Percentiles rank a stretch among this genome's conserved stretches.
These are phyloP conservation scores for Eupsilia transversa DNA, from an alignment of 2,888 invertebrate species.

Conservation along the genomic window DNA sequence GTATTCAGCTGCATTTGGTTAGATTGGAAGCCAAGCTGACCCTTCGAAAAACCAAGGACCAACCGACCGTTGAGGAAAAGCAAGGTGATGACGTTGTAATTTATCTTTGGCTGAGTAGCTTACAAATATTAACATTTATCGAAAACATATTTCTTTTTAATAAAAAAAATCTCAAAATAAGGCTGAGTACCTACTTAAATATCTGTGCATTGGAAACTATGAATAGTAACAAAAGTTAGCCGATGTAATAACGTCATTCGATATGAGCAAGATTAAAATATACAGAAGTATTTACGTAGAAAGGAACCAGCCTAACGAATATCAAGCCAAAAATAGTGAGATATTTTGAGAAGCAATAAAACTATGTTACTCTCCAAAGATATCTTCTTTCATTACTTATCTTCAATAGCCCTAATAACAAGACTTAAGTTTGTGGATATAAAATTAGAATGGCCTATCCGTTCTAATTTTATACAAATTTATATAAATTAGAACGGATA, in stretches of 20 bases:
- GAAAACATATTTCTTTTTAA: not conserved
- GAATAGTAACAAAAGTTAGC: not conserved
- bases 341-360: not conserved
- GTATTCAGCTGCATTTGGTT: too few relatives aligned
- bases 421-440: not conserved
- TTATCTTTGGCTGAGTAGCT: not conserved
- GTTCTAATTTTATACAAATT: too few relatives aligned
- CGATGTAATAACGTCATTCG: not conserved
- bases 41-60: too few relatives aligned
- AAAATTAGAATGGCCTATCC: conserved; percentile 15
- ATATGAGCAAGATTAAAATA: not conserved
- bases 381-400: not conserved
- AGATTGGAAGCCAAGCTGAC: too few relatives aligned
- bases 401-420: not conserved
- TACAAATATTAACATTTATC: not conserved
- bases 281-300: not conserved
- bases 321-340: not conserved
- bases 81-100: too few relatives aligned
- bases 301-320: not conserved
- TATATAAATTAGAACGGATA: conserved; percentile 16
- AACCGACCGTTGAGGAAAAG: too few relatives aligned
- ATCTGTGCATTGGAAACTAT: too few relatives aligned
- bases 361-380: not conserved
- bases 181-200: not conserved
- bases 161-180: not conserved